Base-by-base conservation (phyloP, 2,797 vertebrate species). In the Falco biarmicus region DNA sequence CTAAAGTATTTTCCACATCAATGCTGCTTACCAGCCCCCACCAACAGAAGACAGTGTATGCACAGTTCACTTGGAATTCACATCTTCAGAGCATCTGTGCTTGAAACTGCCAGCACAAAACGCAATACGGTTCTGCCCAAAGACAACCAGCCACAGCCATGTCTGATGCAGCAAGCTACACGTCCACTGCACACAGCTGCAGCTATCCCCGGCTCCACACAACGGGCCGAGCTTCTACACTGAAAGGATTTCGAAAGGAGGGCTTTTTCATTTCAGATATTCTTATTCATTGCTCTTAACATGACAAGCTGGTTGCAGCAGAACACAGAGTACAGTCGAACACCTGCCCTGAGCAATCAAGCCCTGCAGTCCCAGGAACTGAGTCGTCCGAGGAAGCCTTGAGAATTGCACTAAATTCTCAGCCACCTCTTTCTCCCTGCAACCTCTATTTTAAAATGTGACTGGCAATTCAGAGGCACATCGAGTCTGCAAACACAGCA, bases 91-190 rank as follows among this genome's bases (percentile, higher is more conserved):
- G 70, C 14, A 37, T 16, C 71, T 47, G 32, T 14, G 37, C 25
- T 80, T 48, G 31, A n/a, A 57, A 29, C n/a, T 5, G 56, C 60
- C 8, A 11, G n/a, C 31, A 60, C 32, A 29, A 47, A 64, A 54
- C 0, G 3, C 29, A 45, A 11, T 1, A 15, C 34, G 21, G 17
- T 48, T 25, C 17, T 4, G 18, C 13, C 50, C 22, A 12, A 34
- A 41, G 61, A 11, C 6, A 0, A n/a, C 21, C 18, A 24, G 17
- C 37, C 13, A 5, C 1, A 21, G 71, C 34, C 21, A 8, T 0
- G 18, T 7, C 54, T 63, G 43, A 37, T 17, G 60, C 32, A 25
- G 56, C 39, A 10, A 47, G 15, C 48, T 10, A 16, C 63, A 50
- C 20, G 25, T 13, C 11, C 26, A 51, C 0, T 17, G 63, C 43